Evolutionary conservation across 1,140 invertebrate genomes (phyloP).

Genomic region (Sarcophaga bullata): DNA sequence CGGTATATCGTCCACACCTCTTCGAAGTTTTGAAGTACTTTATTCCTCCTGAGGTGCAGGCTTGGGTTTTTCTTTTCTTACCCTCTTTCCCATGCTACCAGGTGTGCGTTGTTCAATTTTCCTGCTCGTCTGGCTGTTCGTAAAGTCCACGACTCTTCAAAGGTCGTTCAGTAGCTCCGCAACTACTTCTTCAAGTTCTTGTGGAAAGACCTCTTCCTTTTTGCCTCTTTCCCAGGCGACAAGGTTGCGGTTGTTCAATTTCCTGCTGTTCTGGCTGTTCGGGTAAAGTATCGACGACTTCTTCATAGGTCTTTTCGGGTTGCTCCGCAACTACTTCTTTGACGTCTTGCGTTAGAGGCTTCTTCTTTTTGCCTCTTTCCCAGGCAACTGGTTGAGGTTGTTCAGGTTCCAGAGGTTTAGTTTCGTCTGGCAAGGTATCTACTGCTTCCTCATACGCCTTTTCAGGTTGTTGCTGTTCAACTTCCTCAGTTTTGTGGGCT

Average conservation of each 20-base stretch:
- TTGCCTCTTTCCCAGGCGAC: constrained; percentile 59
- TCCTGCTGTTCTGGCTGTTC: constrained; percentile 48
- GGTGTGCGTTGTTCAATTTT: constrained; percentile 51
- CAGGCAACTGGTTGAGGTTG: constrained; percentile 55
- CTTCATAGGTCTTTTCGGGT: constrained; percentile 41
- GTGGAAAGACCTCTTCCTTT: constrained; percentile 47
- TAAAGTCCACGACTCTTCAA: constrained; percentile 52
- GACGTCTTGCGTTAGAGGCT: constrained; percentile 44
- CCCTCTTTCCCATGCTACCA: constrained; percentile 57
- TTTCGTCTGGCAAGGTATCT: constrained; percentile 51
- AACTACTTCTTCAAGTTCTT: constrained; percentile 42
- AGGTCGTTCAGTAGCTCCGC: constrained; percentile 45
- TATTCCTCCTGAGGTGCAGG: constrained; percentile 26
- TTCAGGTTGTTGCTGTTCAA: constrained; percentile 43
- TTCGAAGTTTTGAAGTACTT: constrained; percentile 39
- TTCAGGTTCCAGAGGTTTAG: background rate
- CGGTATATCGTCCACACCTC: constrained; percentile 53
- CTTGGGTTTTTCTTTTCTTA: constrained; percentile 50
- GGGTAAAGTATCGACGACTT: constrained; percentile 52
- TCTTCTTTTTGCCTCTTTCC: constrained; percentile 63
- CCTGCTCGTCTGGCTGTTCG: constrained; percentile 50
- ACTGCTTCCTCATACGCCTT: constrained; percentile 52
- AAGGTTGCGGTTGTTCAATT: constrained; percentile 51
- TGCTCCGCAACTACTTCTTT: constrained; percentile 41
- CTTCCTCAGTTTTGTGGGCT: constrained; percentile 45